Evolutionary conservation across 1,140 invertebrate species (phyloP), one percentile per base, ranked within the genome.

Genomic region (Dufourea novaeangliae): DNA sequence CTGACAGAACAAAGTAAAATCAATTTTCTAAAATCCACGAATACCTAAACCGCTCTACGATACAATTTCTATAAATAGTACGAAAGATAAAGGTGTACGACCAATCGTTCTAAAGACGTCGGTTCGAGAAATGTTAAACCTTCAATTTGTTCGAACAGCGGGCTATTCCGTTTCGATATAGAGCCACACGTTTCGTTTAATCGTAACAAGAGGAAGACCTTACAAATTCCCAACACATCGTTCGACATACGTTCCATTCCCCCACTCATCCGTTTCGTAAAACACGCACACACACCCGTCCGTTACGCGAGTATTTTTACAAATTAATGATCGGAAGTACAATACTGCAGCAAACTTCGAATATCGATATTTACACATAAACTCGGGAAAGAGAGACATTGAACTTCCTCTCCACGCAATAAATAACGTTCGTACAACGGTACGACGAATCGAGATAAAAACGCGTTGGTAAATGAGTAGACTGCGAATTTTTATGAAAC

Each of bases 301-400:
- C n/a, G 32, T 37, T 20, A 52, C 41, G 22, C 70, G 41, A 62
- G 12, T 73, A 64, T 73, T 73, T n/a, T 29, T 73, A 73, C 71
- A 73, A 29, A 64, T 54, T 37, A 12, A 25, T 52, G 6, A 39
- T 54, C 20, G 20, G 52, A 64, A 73, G 41, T 44, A 44, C 39
- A 29, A 17, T 32, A 46, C n/a, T 20, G 4, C 29, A 22, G 8
- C 41, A 27, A 54, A 59, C 25, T 57, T 63, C 5, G 7, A 63
- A 62, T 39, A 61, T 52, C 25, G 70, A n/a, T 72, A 72, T 62
- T 52, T 63, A 63, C 44, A 52, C 22, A 63, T 17, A 27, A n/a
- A 39, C 34, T 37, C 17, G 14, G n/a, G n/a, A n/a, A n/a, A n/a
- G n/a, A 50, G 20, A 63, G n/a, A 57, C 41, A 32, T 62, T 37